phyloP scores from a whole-genome alignment of 2,797 vertebrate genomes.

The Brotula barbata region DNA sequence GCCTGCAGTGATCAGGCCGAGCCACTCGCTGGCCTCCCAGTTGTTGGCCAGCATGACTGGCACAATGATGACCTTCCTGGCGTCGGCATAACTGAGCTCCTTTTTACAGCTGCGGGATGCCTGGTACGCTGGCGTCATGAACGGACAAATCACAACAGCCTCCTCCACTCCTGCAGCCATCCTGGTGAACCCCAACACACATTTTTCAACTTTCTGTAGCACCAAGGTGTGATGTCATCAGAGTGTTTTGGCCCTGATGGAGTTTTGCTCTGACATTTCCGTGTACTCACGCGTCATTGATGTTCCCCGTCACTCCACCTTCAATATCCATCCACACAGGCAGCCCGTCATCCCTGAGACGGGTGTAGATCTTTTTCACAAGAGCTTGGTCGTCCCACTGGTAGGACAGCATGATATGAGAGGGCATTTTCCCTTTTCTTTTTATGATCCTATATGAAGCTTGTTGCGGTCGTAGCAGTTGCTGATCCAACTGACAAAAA shows the following conservation, averaged over 20 bases:
- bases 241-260: not conserved
- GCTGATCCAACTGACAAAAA: conserved; percentile 12
- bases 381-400: conserved; percentile 69
- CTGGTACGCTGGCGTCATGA: conserved; percentile 69
- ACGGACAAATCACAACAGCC: conserved; percentile 62
- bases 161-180: conserved; percentile 71
- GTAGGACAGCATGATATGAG: conserved; percentile 70
- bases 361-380: conserved; percentile 58
- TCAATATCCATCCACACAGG: conserved; percentile 71
- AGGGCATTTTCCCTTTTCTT: conserved; percentile 26
- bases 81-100: conserved; percentile 68
- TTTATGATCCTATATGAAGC: not conserved
- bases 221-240: not conserved
- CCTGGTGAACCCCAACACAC: conserved; percentile 28
- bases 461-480: not conserved
- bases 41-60: conserved; percentile 61
- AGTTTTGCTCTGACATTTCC: too few species aligned
- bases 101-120: conserved; percentile 71
- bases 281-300: conserved; percentile 62
- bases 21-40: conserved; percentile 73
- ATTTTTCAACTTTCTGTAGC: not conserved
- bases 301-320: conserved; percentile 68
- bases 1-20: conserved; percentile 67
- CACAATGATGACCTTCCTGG: conserved; percentile 51
- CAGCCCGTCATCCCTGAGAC: conserved; percentile 60